Base-by-base conservation (phyloP, 2,113 vertebrate species). In the Xiphophorus maculatus region DNA sequence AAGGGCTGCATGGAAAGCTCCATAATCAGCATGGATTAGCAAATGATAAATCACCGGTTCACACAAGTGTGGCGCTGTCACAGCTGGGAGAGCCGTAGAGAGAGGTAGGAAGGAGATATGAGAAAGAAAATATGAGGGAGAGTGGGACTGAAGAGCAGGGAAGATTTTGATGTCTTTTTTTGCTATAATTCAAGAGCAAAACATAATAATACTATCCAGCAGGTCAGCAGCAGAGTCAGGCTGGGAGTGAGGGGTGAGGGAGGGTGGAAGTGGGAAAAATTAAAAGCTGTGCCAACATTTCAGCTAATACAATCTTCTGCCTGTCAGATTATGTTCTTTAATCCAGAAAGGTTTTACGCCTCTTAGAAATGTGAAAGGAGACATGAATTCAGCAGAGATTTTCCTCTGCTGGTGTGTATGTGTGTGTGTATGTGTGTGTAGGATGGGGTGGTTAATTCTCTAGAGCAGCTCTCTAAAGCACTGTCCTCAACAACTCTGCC, bases 261-360 rank as follows among this genome's bases (percentile, higher is more conserved):
- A 79, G 74, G 76, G 82, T 87, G 84, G 84, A 82, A 74, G 87
- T 88, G 78, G 74, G 83, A 84, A 80, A 92, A 91, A 93, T 93
- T 91, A 90, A 94, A 94, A 92, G 92, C 88, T 91, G 88, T 93
- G 92, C 92, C 92, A 92, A 92, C 90, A 84, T 90, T 92, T 83
- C 4, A 62, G 90, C 89, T 94, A 94, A 92, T 93, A 93, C 93
- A 91, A 92, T 94, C 91, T 91, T 88, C 93, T 93, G 92, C 93
- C 92, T 94, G 93, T 94, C 93, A 93, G 93, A 93, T 94, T 94
- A 93, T 84, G 88, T 89, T 87, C 90, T 93, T 93, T 95, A 95
- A 95, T 95, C 93, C 93, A 90, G 87, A 84, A 90, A 92, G 92
- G 93, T 94, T 94, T 94, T 92, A 92, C 85, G 89, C 90, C 93